Evolutionary conservation across 2,888 invertebrate species (phyloP), one percentile per base, ranked within the genome.

Genomic region (Tetanocera ferruginea): DNA sequence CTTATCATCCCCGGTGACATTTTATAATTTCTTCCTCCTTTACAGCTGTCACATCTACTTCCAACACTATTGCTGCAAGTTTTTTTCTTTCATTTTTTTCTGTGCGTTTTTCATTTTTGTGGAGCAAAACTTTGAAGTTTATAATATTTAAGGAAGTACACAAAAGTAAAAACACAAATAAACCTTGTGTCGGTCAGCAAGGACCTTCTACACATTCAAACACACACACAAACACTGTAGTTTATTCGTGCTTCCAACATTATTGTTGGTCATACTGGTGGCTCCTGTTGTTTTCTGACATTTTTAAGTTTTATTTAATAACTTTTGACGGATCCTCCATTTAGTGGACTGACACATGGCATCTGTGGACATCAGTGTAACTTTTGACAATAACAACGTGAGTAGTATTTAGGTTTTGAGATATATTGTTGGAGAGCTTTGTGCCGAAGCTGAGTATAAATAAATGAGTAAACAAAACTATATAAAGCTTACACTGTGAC

Each of bases 1-100:
- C 88, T 89, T 89, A 88, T 88, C 88, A 88, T 88, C 87, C 88
- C 87, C 81, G 84, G 87, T 88, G 89, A 89, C 89, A 89, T 87
- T 89, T 89, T 87, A 88, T 88, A 88, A 88, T 88, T 88, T 88
- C 88, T 88, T 87, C 86, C 85, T 86, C 86, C 87, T 88, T 88
- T 88, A 88, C 87, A 86, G 87, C 86, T 88, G 89, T 87, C 89
- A 89, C 86, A 88, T 86, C 88, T 87, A 87, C 87, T 87, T 87
- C 86, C 85, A 87, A 87, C 37, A 66, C 19, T 34, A n/a, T 34
- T 31, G 31, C 23, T 55, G 37, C 17, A 66, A 64, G 8, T 43
- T 11, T 23, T 51, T 17, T 51, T 69, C 43, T 43, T 43, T 43
- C 31, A 1, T 66, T 37, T 60, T n/a, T 72, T 51, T 60, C 19